Percentiles rank a stretch among this genome's conserved stretches.
These are phyloP conservation scores for Eonycteris spelaea DNA, from an alignment of 2,113 vertebrate species.

Conservation along the genomic window DNA sequence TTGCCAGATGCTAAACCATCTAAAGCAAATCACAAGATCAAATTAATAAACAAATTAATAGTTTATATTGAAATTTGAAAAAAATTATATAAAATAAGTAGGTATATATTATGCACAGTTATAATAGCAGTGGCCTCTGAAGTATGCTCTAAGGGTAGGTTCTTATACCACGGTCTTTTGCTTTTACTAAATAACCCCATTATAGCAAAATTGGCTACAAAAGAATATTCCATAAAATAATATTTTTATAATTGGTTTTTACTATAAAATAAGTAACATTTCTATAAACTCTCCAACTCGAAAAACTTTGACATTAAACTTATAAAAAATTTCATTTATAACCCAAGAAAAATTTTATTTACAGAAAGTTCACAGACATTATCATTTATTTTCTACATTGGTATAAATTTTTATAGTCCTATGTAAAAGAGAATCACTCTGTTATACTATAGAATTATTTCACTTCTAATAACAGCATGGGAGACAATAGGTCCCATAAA, in stretches of 20 bases:
- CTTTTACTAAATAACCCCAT: constrained; percentile 15
- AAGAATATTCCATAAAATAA: neutral
- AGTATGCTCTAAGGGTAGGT: neutral
- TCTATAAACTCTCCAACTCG: neutral
- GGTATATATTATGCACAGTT: neutral
- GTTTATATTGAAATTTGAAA: neutral
- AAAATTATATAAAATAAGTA: neutral
- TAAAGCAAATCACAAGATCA: constrained; percentile 33
- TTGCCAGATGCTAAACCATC: neutral
- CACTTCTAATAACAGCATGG: neutral
- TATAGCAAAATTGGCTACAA: neutral
- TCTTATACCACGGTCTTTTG: neutral
- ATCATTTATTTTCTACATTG: neutral
- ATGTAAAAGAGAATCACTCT: neutral
- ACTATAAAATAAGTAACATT: constrained; percentile 35
- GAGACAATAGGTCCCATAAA: neutral
- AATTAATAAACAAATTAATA: neutral
- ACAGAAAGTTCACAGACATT: neutral
- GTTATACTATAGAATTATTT: neutral
- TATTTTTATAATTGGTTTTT: neutral
- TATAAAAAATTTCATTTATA: neutral
- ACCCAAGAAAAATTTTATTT: neutral
- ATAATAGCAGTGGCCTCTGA: neutral
- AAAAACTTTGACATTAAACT: neutral
- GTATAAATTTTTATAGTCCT: neutral